These are phyloP conservation scores for Phodopus roborovskii DNA, from an alignment of 2,113 vertebrate species.

Conservation along the genomic window DNA sequence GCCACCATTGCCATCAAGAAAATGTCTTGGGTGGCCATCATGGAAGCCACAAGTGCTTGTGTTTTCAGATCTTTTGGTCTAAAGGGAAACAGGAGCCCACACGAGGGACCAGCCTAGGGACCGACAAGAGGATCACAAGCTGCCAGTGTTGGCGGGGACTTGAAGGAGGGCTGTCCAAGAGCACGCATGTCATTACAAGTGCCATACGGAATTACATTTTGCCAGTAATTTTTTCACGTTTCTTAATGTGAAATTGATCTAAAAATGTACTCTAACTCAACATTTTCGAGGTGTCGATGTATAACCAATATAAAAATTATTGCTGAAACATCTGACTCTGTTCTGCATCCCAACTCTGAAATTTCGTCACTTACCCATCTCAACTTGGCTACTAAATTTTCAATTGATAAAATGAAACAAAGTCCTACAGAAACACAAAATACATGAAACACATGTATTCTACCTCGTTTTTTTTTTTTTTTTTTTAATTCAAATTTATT, in stretches of 20 bases:
- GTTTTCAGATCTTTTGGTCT: background rate
- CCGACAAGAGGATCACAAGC: background rate
- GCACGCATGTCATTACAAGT: background rate
- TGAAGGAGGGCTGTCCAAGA: background rate
- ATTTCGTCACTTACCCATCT: background rate
- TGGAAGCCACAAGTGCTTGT: background rate
- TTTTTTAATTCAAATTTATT: background rate
- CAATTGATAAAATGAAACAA: background rate
- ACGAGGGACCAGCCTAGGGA: background rate
- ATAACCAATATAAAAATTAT: constrained; percentile 9
- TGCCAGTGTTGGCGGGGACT: background rate
- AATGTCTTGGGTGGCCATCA: background rate
- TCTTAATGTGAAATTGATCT: constrained; percentile 43
- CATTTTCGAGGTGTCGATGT: constrained; percentile 8
- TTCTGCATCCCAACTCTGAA: background rate
- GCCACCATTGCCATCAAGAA: background rate
- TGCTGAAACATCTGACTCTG: background rate
- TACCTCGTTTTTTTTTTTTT: background rate
- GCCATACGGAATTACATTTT: background rate
- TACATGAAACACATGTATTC: background rate
- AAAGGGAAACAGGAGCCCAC: background rate
- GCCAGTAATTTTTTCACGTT: background rate
- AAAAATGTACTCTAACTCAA: background rate
- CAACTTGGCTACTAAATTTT: background rate
- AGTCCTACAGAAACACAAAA: background rate